Evolutionary conservation across 2,888 invertebrate genomes (phyloP).

Genomic region (Callyntrura guangdongensis): DNA sequence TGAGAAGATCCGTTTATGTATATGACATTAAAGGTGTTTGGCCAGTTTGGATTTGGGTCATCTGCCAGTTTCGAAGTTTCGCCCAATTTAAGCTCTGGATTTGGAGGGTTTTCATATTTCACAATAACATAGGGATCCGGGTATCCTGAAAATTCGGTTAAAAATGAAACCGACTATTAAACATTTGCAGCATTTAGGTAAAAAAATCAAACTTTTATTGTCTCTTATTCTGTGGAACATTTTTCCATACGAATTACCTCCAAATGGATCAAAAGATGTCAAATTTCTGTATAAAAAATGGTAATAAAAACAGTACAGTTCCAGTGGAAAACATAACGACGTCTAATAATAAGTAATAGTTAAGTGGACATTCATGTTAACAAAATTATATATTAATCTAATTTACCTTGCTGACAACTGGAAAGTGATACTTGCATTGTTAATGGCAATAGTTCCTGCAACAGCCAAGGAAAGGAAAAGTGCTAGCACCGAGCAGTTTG

Average conservation of each 20-base stretch:
- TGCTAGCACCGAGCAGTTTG: background rate
- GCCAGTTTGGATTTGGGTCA: slow-evolving; percentile 68
- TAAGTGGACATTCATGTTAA: background rate
- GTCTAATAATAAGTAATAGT: too few relatives aligned
- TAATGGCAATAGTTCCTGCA: background rate
- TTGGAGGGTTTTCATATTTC: slow-evolving; percentile 67
- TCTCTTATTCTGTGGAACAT: too few relatives aligned
- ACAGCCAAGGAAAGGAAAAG: background rate
- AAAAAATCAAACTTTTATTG: too few relatives aligned
- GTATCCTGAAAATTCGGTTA: slow-evolving; percentile 27
- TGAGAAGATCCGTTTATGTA: slow-evolving; percentile 73
- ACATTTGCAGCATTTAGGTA: too few relatives aligned
- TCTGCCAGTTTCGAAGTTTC: slow-evolving; percentile 59
- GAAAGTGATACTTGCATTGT: slow-evolving; percentile 35
- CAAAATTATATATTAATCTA: background rate
- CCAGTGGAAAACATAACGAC: too few relatives aligned
- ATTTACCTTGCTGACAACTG: slow-evolving; percentile 54
- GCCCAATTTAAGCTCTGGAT: slow-evolving; percentile 47
- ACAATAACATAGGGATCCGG: slow-evolving; percentile 67
- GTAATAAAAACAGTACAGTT: background rate
- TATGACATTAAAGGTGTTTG: slow-evolving; percentile 64
- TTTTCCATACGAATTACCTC: slow-evolving; percentile 57
- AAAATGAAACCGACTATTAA: too few relatives aligned
- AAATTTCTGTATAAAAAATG: slow-evolving; percentile 57
- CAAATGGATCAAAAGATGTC: slow-evolving; percentile 67